phyloP scores from a whole-genome alignment of 2,113 vertebrate genomes.

The Gobio gobio region DNA sequence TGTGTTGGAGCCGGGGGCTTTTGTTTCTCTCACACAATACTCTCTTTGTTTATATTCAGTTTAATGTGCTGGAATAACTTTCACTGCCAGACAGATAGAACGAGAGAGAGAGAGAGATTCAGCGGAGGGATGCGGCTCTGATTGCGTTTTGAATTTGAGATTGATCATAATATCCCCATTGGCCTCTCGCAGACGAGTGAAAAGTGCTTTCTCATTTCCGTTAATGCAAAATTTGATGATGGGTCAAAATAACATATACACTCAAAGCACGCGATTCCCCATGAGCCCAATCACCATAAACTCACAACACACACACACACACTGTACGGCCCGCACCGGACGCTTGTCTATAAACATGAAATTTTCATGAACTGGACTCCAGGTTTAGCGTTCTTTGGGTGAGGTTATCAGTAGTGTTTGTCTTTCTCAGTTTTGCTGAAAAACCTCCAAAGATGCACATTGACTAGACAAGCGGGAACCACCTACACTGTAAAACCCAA shows the following conservation, averaged over 20 bases:
- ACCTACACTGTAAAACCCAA: too few species aligned
- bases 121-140: background rate
- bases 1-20: constrained; percentile 42
- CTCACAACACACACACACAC: background rate
- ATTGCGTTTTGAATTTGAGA: constrained; percentile 22
- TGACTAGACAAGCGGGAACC: too few species aligned
- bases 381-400: background rate
- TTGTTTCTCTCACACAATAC: constrained; percentile 57
- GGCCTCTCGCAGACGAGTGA: background rate
- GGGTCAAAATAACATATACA: constrained; percentile 12
- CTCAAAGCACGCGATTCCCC: background rate
- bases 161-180: constrained; percentile 31
- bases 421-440: background rate
- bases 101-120: constrained; percentile 7
- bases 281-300: constrained; percentile 10
- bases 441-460: too few species aligned
- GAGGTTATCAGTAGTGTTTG: background rate
- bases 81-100: background rate
- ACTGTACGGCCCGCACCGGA: background rate
- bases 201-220: constrained; percentile 17
- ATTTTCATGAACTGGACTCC: constrained; percentile 1
- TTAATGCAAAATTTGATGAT: constrained; percentile 30
- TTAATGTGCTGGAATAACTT: constrained; percentile 39
- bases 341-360: background rate
- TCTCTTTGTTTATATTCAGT: constrained; percentile 59